phyloP scores from a whole-genome alignment of 2,113 vertebrate species.

The Serinus canaria region DNA sequence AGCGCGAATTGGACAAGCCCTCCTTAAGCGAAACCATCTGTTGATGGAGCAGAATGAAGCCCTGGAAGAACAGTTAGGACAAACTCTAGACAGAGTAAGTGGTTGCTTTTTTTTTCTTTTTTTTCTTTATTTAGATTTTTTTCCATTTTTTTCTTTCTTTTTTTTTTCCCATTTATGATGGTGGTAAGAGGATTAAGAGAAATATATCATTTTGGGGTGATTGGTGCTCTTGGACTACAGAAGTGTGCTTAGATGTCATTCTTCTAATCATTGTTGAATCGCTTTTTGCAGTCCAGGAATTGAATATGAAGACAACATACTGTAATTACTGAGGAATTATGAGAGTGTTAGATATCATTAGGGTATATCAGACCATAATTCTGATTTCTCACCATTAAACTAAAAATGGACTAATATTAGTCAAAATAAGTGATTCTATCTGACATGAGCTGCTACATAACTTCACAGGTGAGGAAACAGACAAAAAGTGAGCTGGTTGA shows the following conservation, averaged over 20 bases:
- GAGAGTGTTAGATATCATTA: background rate
- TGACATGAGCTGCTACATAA: background rate
- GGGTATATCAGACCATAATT: background rate
- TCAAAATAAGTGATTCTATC: background rate
- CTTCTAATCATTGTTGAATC: background rate
- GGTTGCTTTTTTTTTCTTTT: background rate
- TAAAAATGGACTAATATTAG: background rate
- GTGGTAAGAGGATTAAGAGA: background rate
- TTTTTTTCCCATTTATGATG: background rate
- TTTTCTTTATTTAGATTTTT: background rate
- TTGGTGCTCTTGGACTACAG: background rate
- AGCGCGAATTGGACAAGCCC: constrained; percentile 94
- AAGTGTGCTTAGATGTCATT: background rate
- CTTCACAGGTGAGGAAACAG: background rate
- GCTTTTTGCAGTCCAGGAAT: background rate
- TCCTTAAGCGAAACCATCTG: constrained; percentile 90
- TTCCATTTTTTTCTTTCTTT: rapidly evolving
- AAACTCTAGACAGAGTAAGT: constrained; percentile 90
- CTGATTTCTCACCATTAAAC: background rate
- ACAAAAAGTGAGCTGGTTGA: background rate
- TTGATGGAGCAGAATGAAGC: constrained; percentile 91
- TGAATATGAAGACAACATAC: background rate
- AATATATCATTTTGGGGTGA: background rate
- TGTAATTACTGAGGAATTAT: background rate
- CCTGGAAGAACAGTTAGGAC: constrained; percentile 90